These are phyloP conservation scores for Hipparchia sbordonii DNA, from an alignment of 2,888 invertebrate genomes.

Conservation along the genomic window DNA sequence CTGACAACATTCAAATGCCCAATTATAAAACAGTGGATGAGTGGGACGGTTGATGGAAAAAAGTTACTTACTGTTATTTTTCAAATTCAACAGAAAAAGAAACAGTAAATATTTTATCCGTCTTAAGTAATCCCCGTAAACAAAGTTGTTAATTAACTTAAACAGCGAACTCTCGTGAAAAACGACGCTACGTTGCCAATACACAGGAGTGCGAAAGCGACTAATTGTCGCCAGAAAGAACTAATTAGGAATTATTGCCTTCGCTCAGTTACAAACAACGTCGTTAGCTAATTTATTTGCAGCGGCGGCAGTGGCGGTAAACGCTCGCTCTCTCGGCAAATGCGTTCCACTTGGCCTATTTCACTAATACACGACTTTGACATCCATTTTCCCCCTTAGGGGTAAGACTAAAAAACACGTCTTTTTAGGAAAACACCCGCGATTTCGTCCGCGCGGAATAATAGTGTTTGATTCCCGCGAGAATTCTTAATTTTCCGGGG, in stretches of 20 bases:
- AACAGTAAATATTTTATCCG: no score
- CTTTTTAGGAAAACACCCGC: no score
- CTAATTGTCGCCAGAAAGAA: constrained; percentile 48
- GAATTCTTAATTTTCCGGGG: no score
- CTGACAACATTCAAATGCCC: no score
- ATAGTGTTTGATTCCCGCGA: no score
- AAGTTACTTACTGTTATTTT: not conserved
- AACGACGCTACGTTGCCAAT: constrained; percentile 33
- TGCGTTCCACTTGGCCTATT: constrained; percentile 21
- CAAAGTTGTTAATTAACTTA: constrained; percentile 32
- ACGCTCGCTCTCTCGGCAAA: constrained; percentile 35
- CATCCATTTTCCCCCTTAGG: constrained; percentile 3
- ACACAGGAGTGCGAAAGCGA: constrained; percentile 39
- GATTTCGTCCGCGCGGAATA: no score
- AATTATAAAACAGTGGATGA: no score
- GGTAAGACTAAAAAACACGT: constrained; percentile 3
- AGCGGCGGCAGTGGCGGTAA: constrained; percentile 34
- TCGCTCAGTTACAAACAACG: constrained; percentile 46
- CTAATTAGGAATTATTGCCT: constrained; percentile 50
- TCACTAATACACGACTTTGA: constrained; percentile 21
- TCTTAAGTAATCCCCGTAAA: constrained; percentile 8
- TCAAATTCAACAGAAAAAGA: not conserved
- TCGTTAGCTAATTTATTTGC: constrained; percentile 48
- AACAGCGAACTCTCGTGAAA: constrained; percentile 28
- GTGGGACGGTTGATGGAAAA: no score